phyloP scores from a whole-genome alignment of 2,797 vertebrate genomes.

The Mormyrops attenuatus region DNA sequence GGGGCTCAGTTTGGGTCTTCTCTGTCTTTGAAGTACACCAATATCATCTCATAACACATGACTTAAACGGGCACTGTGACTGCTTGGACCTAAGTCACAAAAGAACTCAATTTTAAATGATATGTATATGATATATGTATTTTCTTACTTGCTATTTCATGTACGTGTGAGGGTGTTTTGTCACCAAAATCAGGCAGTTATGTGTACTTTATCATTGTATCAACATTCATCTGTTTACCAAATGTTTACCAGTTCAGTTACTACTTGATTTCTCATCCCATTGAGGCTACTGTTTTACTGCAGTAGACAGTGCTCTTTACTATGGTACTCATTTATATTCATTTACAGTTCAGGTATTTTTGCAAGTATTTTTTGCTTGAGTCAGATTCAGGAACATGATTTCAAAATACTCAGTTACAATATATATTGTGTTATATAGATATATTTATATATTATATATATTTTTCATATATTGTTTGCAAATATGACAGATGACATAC shows the following conservation, averaged over 20 bases:
- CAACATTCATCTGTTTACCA: slow-evolving; percentile 10
- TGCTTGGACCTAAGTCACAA: slow-evolving; percentile 24
- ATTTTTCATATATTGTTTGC: slow-evolving; percentile 37
- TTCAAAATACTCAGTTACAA: slow-evolving; percentile 55
- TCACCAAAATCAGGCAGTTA: slow-evolving; percentile 5
- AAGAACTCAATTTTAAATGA: slow-evolving; percentile 7
- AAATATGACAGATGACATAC: slow-evolving; percentile 49
- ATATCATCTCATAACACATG: slow-evolving; percentile 41
- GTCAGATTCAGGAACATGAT: slow-evolving; percentile 63
- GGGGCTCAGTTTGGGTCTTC: neutral
- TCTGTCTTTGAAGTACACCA: slow-evolving; percentile 39
- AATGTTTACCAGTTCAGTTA: slow-evolving; percentile 20
- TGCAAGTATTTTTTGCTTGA: slow-evolving; percentile 20
- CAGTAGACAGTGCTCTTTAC: slow-evolving; percentile 6
- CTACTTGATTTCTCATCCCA: slow-evolving; percentile 20
- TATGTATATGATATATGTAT: neutral
- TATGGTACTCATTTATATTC: slow-evolving; percentile 33
- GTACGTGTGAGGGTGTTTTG: neutral
- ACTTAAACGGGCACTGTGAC: slow-evolving; percentile 41
- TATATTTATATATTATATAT: slow-evolving; percentile 50
- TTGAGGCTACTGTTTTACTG: slow-evolving; percentile 15
- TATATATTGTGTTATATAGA: slow-evolving; percentile 51
- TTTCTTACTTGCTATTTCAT: neutral
- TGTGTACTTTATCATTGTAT: neutral
- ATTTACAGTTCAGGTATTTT: slow-evolving; percentile 59